Conservation (phyloP, 2,113 vertebrate genomes). For the Hippocampus mohnikei region DNA sequence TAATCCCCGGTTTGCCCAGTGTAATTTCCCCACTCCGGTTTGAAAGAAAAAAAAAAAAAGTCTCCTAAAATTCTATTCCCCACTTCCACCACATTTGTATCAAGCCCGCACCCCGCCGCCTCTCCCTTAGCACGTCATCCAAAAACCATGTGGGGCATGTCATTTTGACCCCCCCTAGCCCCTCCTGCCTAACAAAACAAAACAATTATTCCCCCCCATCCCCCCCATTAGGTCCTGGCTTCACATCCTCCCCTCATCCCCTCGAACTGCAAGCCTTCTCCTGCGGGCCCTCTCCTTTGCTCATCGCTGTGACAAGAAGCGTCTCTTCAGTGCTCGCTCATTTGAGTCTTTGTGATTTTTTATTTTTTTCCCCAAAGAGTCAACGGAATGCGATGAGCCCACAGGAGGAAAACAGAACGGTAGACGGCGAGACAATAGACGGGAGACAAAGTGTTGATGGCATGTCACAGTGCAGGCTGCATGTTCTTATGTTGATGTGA, state of each 20-base stretch:
- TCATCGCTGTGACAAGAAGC: slow-evolving; percentile 50
- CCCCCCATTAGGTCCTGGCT: slow-evolving; percentile 59
- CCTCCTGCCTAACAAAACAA: slow-evolving; percentile 59
- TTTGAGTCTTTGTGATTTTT: slow-evolving; percentile 66
- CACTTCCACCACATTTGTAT: slow-evolving; percentile 25
- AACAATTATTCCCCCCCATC: slow-evolving; percentile 66
- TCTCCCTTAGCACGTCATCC: slow-evolving; percentile 38
- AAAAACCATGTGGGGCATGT: slow-evolving; percentile 60
- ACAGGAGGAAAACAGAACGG: slow-evolving; percentile 8
- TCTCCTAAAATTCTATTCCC: slow-evolving; percentile 4
- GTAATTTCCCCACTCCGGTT: no score
- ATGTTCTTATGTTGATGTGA: slow-evolving; percentile 25
- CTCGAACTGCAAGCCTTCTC: slow-evolving; percentile 33
- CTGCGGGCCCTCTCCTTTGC: slow-evolving; percentile 29
- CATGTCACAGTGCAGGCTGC: slow-evolving; percentile 33
- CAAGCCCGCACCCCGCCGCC: slow-evolving; percentile 18
- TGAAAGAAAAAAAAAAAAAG: no score
- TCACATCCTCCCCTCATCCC: slow-evolving; percentile 43
- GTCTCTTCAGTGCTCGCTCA: slow-evolving; percentile 65
- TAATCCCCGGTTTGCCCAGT: no score
- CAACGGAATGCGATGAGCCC: slow-evolving; percentile 13
- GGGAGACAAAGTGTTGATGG: slow-evolving; percentile 22
- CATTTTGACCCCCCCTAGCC: slow-evolving; percentile 51
- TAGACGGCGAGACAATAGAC: slow-evolving; percentile 13
- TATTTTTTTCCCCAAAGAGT: slow-evolving; percentile 21